Base-by-base conservation (phyloP, 1,140 invertebrate species). In the Oncopodura yosiiana region DNA sequence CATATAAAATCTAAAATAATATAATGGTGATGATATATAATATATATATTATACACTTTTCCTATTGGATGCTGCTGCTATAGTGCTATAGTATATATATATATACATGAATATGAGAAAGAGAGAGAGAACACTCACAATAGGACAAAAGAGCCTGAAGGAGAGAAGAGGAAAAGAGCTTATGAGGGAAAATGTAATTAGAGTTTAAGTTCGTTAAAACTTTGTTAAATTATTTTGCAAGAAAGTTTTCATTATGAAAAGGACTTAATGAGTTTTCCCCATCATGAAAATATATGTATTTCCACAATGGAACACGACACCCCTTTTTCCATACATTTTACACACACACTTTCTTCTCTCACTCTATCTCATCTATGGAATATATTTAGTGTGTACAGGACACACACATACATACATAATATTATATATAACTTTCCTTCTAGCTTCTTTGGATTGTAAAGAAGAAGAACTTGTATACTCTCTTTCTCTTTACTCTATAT, bases 191-290 rank as follows among this genome's bases (percentile, higher is more conserved):
- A 62, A 62, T 62, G 53, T 62, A 62, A 62, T 62, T 62, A 62
- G 56, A 62, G 53, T 59, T 62, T 56, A 62, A 62, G 61, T 62
- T 62, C 53, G 61, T 62, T 62, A 55, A 62, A 62, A 62, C 61
- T 62, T 62, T 62, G 60, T 62, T 58, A 62, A 62, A 62, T 62
- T 62, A 62, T 62, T 62, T 62, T 62, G 56, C 61, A 51, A 59
- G 61, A 62, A 62, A 62, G 61, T 62, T 62, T 62, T 59, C 57
- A 62, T 62, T 62, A 62, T 62, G 56, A 62, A 62, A 62, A 59
- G 55, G 56, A 56, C 53, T 62, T 62, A 58, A 62, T 62, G 61
- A 62, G 61, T 58, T 62, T 62, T 59, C 49, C 56, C 53, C 61
- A 62, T 62, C 61, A 62, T 49, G 61, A 59, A 57, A 62, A 62